phyloP scores from a whole-genome alignment of 2,888 invertebrate genomes.

The Chrysotoxum bicinctum region DNA sequence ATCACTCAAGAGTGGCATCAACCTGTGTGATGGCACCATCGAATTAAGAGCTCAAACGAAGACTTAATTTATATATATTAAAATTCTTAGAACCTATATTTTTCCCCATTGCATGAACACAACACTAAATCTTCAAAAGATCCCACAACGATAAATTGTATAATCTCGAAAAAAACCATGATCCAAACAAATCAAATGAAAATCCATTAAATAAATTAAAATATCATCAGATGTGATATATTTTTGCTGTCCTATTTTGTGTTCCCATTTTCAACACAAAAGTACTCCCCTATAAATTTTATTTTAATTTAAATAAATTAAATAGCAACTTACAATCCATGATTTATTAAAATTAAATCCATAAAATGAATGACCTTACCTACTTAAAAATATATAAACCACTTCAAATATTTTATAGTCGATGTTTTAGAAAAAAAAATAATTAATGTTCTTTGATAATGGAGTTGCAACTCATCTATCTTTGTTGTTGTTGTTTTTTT shows the following conservation, averaged over 20 bases:
- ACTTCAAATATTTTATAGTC: background rate
- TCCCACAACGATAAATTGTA: background rate
- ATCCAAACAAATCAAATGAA: background rate
- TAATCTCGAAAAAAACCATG: background rate
- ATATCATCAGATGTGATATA: background rate
- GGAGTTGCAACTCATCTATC: conserved; percentile 72
- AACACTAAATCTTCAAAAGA: background rate
- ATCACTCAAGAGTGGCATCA: too few relatives aligned
- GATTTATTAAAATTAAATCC: conserved; percentile 5
- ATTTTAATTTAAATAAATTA: background rate
- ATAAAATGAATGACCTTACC: background rate
- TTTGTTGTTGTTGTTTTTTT: conserved; percentile 29
- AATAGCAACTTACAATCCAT: background rate
- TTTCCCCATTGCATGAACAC: background rate
- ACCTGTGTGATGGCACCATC: too few relatives aligned
- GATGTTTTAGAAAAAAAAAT: background rate
- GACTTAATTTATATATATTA: background rate
- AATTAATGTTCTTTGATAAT: conserved; percentile 2
- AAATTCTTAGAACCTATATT: background rate
- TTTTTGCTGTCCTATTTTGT: background rate
- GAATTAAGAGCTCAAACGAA: too few relatives aligned
- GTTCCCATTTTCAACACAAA: background rate
- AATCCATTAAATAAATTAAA: conserved; percentile 16
- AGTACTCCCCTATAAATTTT: background rate
- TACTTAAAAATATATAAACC: conserved; percentile 18